These are phyloP conservation scores for Myodes glareolus DNA, from an alignment of 2,113 vertebrate species.

Conservation along the genomic window DNA sequence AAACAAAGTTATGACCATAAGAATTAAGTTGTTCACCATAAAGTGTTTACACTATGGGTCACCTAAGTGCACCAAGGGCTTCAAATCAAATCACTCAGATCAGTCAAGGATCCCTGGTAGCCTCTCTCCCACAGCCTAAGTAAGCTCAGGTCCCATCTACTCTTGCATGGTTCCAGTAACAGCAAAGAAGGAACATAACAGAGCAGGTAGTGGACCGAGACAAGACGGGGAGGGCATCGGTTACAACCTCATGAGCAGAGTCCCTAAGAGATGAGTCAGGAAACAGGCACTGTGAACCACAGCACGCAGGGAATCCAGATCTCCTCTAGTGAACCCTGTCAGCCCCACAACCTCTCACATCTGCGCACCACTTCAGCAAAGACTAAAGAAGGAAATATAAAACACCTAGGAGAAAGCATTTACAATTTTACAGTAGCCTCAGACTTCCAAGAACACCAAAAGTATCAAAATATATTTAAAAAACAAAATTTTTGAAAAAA, in stretches of 20 bases:
- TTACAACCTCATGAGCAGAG: not conserved
- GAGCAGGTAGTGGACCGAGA: not conserved
- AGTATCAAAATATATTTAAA: not conserved
- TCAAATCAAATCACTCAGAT: not conserved
- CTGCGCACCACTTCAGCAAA: no score
- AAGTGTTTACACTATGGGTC: not conserved
- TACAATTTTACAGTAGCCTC: not conserved
- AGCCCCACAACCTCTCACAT: not conserved
- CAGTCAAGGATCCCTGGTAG: not conserved
- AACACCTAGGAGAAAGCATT: not conserved
- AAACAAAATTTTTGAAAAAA: not conserved
- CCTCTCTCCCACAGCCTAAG: not conserved
- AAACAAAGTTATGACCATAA: not conserved
- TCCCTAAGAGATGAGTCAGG: not conserved
- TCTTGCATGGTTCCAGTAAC: not conserved
- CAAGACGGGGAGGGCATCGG: not conserved
- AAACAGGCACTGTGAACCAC: not conserved
- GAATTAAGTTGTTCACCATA: not conserved
- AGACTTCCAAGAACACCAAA: not conserved
- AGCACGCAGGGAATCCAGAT: not conserved
- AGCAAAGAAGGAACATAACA: not conserved
- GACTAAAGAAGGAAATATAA: not conserved
- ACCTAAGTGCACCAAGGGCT: not conserved
- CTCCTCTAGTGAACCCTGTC: not conserved
- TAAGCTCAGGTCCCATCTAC: not conserved